These are phyloP conservation scores for Grallaria varia DNA, from an alignment of 2,113 vertebrate genomes.

Conservation along the genomic window DNA sequence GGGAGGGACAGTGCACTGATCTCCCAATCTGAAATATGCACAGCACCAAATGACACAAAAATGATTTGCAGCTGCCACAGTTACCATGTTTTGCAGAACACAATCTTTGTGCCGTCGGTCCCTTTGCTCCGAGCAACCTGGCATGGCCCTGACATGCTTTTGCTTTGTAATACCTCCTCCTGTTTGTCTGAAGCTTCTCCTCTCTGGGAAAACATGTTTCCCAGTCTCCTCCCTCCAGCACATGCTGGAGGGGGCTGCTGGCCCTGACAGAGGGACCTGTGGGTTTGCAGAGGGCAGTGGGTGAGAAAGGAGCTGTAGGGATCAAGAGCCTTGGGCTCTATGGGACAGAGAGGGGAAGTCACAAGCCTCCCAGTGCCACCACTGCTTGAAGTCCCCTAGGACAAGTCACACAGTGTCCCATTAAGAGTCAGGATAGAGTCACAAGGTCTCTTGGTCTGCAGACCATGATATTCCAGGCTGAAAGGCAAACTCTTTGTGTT, in stretches of 20 bases:
- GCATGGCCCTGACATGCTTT: background rate
- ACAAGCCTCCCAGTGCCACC: background rate
- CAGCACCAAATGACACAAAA: background rate
- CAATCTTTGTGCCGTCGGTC: background rate
- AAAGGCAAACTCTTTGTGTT: background rate
- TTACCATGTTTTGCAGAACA: background rate
- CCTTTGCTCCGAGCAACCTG: background rate
- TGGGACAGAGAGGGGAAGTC: background rate
- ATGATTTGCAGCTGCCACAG: background rate
- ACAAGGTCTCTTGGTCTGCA: background rate
- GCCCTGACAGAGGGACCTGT: background rate
- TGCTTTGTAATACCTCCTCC: background rate
- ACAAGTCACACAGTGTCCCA: background rate
- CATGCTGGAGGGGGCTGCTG: background rate
- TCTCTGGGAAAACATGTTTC: background rate
- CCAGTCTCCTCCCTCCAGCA: background rate
- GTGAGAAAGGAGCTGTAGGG: background rate
- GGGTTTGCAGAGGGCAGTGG: background rate
- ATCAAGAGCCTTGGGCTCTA: background rate
- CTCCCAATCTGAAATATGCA: background rate
- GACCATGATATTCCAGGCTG: background rate
- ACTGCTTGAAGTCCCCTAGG: background rate
- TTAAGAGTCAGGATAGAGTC: background rate
- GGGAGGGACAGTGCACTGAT: background rate
- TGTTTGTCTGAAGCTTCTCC: background rate